Evolutionary conservation across 2,113 vertebrate genomes (phyloP), one percentile per base, ranked within the genome.

Genomic region (Coturnix japonica): DNA sequence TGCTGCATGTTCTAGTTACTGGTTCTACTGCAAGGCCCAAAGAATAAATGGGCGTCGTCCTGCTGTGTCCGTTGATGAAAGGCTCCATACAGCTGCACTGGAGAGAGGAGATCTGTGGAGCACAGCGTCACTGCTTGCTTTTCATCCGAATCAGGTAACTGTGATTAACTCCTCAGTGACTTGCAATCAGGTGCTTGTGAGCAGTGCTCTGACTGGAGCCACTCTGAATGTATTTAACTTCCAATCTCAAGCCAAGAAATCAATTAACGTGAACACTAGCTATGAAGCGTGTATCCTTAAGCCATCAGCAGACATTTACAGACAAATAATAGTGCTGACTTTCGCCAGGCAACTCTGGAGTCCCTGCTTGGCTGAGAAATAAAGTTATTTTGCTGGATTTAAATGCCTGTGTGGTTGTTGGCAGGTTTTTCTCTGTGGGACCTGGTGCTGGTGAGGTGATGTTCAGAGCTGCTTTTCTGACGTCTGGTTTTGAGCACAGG

Each of bases 31-130:
- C 0, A 20, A 65, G 69, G 64, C 84, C 90, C 31, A 1, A 60
- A 60, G 71, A 53, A 18, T 2, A 0, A 9, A 0, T 0, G 57
- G 56, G 13, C 4, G 2, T 54, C 7, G 8, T n/a, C 76, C 53
- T 61, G 39, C 19, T 1, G 1, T 7, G 46, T 22, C 56, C 7
- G 9, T 23, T 28, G 71, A 81, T 54, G 82, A 23, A 41, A 12
- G 75, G 85, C 85, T 85, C 47, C 0, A 0, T n/a, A 76, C 61
- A 49, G 80, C 84, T 70, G 75, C 39, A 1, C 33, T 25, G 21
- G n/a, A 78, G 71, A 53, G 18, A 81, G 69, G 43, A 61, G 73
- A 2, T 47, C 13, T 56, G 69, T 37, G 76, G 85, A 43, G 64
- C 8, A 1, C 54, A 22, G 64, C 74, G 43, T 44, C 20, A 0